A percentile compares a stretch with the other conserved stretches of the same genome.
phyloP scores from a whole-genome alignment of 2,888 invertebrate genomes.

The Calliphora vomitoria region DNA sequence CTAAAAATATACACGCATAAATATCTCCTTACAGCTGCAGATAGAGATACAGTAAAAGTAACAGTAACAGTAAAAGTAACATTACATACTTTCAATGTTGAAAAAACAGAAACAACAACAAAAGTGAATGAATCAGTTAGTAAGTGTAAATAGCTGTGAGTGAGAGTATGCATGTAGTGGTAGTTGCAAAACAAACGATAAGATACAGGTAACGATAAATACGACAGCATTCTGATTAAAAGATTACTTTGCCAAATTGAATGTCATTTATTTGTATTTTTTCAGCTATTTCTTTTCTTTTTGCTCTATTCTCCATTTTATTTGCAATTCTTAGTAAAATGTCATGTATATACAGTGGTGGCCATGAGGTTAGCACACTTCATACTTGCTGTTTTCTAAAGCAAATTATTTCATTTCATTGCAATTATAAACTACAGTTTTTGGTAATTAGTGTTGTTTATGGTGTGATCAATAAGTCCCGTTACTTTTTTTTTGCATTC shows the following conservation, averaged over 20 bases:
- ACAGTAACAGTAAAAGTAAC: background rate
- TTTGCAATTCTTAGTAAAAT: conserved; percentile 1
- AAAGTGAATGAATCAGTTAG: background rate
- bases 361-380: no score
- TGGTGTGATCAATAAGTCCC: no score
- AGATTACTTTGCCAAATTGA: conserved; percentile 70
- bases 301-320: background rate
- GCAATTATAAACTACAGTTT: no score
- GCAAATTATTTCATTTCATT: no score
- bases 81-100: background rate
- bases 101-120: background rate
- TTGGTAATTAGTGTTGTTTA: no score
- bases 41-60: background rate
- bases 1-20: background rate
- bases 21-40: background rate
- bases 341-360: background rate
- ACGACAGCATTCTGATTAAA: conserved; percentile 60
- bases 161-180: background rate
- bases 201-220: conserved; percentile 62
- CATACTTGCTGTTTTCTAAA: no score
- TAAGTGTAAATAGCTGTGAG: background rate
- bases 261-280: conserved; percentile 61
- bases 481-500: no score
- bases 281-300: background rate
- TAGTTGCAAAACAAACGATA: conserved; percentile 15